Evolutionary conservation across 2,113 vertebrate genomes (phyloP).

Genomic region (Pycnonotus jocosus): DNA sequence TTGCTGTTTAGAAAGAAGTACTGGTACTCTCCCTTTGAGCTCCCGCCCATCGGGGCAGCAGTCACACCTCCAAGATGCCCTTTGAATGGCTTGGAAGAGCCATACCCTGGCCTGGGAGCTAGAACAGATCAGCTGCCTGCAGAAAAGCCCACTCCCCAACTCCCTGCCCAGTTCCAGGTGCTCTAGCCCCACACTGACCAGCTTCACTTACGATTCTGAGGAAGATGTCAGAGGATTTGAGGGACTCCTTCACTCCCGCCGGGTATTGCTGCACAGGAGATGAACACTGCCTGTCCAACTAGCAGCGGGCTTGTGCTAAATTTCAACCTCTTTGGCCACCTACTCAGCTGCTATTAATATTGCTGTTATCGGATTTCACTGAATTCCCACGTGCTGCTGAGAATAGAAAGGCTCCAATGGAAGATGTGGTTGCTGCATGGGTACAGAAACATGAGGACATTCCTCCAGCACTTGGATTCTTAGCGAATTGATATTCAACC

Average conservation of each 20-base stretch:
- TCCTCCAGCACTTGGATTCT: not conserved
- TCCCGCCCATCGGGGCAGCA: not conserved
- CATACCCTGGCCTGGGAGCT: not conserved
- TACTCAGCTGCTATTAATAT: slow-evolving; percentile 66
- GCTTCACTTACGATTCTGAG: not conserved
- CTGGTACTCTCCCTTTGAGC: not conserved
- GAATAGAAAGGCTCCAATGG: slow-evolving; percentile 53
- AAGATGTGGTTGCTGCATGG: not conserved
- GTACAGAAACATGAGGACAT: slow-evolving; percentile 48
- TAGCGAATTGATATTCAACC: not conserved
- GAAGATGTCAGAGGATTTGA: not conserved
- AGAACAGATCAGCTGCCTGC: not conserved
- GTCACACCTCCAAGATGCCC: not conserved
- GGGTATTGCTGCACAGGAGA: not conserved
- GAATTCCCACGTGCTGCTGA: slow-evolving; percentile 55
- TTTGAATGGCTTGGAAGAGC: not conserved
- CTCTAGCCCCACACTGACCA: not conserved
- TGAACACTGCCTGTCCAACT: not conserved
- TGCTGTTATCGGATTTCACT: slow-evolving; percentile 61
- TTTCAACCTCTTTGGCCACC: slow-evolving; percentile 53
- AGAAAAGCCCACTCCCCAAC: not conserved
- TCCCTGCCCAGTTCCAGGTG: rapidly evolving
- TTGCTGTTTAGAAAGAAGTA: not conserved
- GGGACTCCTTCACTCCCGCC: not conserved
- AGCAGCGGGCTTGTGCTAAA: not conserved